A percentile compares a stretch with the other conserved stretches of the same genome.
phyloP scores from a whole-genome alignment of 2,888 invertebrate genomes.

The Ametastegia equiseti region DNA sequence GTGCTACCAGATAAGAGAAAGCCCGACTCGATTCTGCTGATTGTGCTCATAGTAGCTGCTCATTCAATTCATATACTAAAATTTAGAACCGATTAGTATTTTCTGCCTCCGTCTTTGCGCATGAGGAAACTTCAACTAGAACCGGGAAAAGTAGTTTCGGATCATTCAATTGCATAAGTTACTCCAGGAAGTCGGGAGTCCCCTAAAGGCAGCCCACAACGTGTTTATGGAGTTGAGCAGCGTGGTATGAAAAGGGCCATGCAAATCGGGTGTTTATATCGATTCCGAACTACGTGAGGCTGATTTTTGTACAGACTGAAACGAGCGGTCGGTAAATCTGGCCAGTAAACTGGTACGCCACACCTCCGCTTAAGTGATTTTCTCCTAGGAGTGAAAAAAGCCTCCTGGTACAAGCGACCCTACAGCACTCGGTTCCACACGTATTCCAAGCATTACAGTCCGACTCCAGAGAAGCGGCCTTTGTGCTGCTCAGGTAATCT shows the following conservation, averaged over 20 bases:
- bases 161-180: not conserved
- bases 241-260: not conserved
- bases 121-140: not conserved
- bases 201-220: conserved; percentile 5
- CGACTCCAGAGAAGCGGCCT: not conserved
- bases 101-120: conserved; percentile 54
- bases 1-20: not conserved
- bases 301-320: conserved; percentile 9
- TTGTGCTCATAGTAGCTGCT: conserved; percentile 47
- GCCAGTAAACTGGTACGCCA: conserved; percentile 18
- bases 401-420: not conserved
- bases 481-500: not conserved
- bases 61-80: conserved; percentile 70
- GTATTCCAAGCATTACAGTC: not conserved
- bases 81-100: conserved; percentile 65
- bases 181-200: not conserved
- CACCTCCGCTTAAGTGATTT: conserved; percentile 22
- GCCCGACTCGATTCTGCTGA: not conserved
- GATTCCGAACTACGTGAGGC: conserved; percentile 25
- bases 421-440: not conserved
- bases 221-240: not conserved
- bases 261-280: not conserved
- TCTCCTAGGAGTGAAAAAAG: not conserved
- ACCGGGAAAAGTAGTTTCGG: not conserved
- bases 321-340: conserved; percentile 17